Conservation (phyloP, 2,797 vertebrate genomes). For the Pampus argenteus region DNA sequence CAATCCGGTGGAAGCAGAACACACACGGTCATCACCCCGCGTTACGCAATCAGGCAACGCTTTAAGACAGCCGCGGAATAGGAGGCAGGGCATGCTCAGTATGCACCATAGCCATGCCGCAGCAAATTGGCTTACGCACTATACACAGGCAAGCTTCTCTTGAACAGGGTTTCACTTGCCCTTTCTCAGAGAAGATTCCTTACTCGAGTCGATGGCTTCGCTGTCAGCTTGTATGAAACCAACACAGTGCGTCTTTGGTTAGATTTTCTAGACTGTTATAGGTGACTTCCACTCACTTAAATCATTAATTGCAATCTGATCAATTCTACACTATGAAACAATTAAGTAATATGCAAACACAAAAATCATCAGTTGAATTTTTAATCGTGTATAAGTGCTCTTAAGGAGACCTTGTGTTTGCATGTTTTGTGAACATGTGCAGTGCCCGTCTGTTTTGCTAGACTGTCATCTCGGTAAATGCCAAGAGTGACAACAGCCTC, state of each 20-base stretch:
- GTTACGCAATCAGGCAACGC: conserved; percentile 83
- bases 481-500: conserved; percentile 75
- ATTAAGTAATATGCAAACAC: rapidly evolving
- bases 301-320: background rate
- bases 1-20: conserved; percentile 72
- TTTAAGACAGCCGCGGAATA: conserved; percentile 75
- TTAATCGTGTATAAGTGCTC: background rate
- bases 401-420: conserved; percentile 20
- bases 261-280: conserved; percentile 25
- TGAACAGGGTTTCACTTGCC: conserved; percentile 75
- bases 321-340: background rate
- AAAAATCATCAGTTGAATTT: conserved; percentile 1
- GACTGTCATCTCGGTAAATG: conserved; percentile 66
- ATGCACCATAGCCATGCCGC: conserved; percentile 74
- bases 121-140: conserved; percentile 84
- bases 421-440: conserved; percentile 54
- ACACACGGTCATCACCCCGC: conserved; percentile 75
- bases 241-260: conserved; percentile 49
- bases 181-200: conserved; percentile 71
- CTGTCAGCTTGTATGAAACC: conserved; percentile 72
- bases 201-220: conserved; percentile 67
- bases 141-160: conserved; percentile 74
- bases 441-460: conserved; percentile 61
- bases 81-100: conserved; percentile 81
- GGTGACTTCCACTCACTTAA: conserved; percentile 7